phyloP scores from a whole-genome alignment of 1,140 invertebrate genomes.

The Drosophila hydei region DNA sequence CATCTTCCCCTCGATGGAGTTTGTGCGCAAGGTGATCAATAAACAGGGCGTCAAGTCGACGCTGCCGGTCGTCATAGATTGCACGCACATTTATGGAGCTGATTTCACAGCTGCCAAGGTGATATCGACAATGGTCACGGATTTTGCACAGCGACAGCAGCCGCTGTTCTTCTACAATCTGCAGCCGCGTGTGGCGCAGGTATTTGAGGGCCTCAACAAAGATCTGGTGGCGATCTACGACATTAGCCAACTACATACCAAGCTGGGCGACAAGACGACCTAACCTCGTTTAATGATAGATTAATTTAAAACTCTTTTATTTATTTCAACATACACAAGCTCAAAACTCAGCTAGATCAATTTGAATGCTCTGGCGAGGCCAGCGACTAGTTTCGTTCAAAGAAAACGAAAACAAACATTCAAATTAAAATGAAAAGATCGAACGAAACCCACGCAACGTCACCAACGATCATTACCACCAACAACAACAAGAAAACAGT shows the following conservation, averaged over 20 bases:
- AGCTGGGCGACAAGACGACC: slow-evolving; percentile 85
- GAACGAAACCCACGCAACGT: slow-evolving; percentile 51
- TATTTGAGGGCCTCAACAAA: slow-evolving; percentile 90
- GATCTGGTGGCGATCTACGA: slow-evolving; percentile 91
- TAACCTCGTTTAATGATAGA: slow-evolving; percentile 64
- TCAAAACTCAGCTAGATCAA: slow-evolving; percentile 40
- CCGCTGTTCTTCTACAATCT: slow-evolving; percentile 92
- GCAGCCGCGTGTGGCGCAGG: slow-evolving; percentile 90
- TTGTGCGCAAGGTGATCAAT: slow-evolving; percentile 91
- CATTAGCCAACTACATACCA: slow-evolving; percentile 88
- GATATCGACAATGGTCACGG: slow-evolving; percentile 88
- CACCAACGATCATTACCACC: slow-evolving; percentile 21
- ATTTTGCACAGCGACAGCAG: slow-evolving; percentile 89
- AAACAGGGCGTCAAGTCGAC: slow-evolving; percentile 89
- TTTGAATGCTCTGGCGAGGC: slow-evolving; percentile 58
- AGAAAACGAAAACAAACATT: slow-evolving; percentile 2
- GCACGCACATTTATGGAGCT: slow-evolving; percentile 92
- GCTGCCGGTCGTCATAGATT: slow-evolving; percentile 92
- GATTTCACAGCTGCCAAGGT: slow-evolving; percentile 93
- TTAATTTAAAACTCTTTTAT: slow-evolving; percentile 48
- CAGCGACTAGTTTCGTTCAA: slow-evolving; percentile 48
- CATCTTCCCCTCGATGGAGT: slow-evolving; percentile 95
- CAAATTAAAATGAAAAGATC: background rate
- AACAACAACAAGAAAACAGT: slow-evolving; percentile 13
- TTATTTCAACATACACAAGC: slow-evolving; percentile 31